Evolutionary conservation across 2,888 invertebrate genomes (phyloP).

Genomic region (Chesias legatella): DNA sequence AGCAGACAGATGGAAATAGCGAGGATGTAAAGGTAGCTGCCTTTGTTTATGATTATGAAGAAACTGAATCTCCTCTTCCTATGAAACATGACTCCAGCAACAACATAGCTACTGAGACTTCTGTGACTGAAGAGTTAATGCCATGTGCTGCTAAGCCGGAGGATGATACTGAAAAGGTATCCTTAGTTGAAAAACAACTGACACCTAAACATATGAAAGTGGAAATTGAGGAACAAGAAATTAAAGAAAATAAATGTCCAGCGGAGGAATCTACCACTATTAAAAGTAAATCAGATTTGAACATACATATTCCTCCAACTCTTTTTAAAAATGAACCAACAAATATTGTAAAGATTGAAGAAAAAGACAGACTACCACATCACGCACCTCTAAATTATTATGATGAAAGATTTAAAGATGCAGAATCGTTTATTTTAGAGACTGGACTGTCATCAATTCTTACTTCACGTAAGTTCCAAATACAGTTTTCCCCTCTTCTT

Average conservation of each 20-base stretch:
- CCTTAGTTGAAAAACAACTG: slow-evolving; percentile 29
- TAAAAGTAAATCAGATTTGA: slow-evolving; percentile 44
- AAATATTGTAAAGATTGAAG: slow-evolving; percentile 43
- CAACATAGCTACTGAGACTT: slow-evolving; percentile 40
- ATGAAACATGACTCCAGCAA: slow-evolving; percentile 65
- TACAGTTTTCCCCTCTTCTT: background rate
- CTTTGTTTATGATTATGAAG: slow-evolving; percentile 69
- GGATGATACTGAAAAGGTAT: slow-evolving; percentile 30
- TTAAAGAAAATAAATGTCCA: slow-evolving; percentile 29
- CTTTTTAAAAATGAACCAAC: slow-evolving; percentile 35
- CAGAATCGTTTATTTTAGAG: slow-evolving; percentile 88
- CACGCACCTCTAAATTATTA: slow-evolving; percentile 65
- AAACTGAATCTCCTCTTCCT: slow-evolving; percentile 58
- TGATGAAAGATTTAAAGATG: slow-evolving; percentile 87
- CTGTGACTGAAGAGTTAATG: slow-evolving; percentile 26
- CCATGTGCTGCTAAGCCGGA: slow-evolving; percentile 28
- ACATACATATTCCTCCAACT: slow-evolving; percentile 36
- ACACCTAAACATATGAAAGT: slow-evolving; percentile 24
- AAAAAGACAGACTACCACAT: slow-evolving; percentile 48
- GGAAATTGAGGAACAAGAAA: slow-evolving; percentile 21
- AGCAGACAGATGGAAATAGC: slow-evolving; percentile 59
- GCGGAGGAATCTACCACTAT: slow-evolving; percentile 27
- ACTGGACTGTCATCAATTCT: slow-evolving; percentile 74
- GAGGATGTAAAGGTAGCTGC: slow-evolving; percentile 64
- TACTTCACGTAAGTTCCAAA: slow-evolving; percentile 56